A percentile compares a stretch with the other conserved stretches of the same genome.
Conservation (phyloP, 2,888 invertebrate genomes). For the Papilio gigon region DNA sequence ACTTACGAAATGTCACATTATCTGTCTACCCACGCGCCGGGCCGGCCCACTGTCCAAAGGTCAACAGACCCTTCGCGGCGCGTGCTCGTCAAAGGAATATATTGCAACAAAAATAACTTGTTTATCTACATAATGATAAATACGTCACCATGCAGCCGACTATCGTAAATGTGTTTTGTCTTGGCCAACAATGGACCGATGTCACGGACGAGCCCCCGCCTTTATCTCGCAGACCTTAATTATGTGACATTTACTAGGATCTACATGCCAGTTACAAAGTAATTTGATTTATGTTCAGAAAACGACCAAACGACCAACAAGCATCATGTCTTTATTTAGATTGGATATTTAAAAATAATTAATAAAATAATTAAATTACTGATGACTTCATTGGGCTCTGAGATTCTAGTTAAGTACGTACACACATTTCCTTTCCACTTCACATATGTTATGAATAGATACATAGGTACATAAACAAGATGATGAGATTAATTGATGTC, state of each 20-base stretch:
- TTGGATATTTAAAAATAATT: no score
- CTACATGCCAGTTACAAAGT: background rate
- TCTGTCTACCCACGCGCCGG: slow-evolving; percentile 36
- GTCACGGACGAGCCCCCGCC: slow-evolving; percentile 80
- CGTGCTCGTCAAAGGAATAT: slow-evolving; percentile 50
- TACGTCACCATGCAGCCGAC: slow-evolving; percentile 71
- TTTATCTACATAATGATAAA: slow-evolving; percentile 45
- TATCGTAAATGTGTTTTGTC: slow-evolving; percentile 73
- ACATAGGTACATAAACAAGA: no score
- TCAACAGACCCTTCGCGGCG: slow-evolving; percentile 52
- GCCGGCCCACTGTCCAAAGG: slow-evolving; percentile 53
- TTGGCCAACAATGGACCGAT: slow-evolving; percentile 64
- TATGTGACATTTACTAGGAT: slow-evolving; percentile 32
- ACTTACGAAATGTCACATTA: slow-evolving; percentile 34
- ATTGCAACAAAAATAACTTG: slow-evolving; percentile 46
- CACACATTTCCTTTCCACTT: no score
- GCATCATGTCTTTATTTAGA: no score
- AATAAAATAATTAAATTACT: no score
- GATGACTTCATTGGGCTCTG: no score
- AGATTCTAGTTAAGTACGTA: no score
- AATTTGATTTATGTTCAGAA: background rate
- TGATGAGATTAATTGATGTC: no score
- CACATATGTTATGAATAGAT: no score
- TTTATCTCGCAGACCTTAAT: slow-evolving; percentile 57
- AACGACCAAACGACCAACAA: no score